phyloP scores from a whole-genome alignment of 2,888 invertebrate genomes.

The Sisyra terminalis region DNA sequence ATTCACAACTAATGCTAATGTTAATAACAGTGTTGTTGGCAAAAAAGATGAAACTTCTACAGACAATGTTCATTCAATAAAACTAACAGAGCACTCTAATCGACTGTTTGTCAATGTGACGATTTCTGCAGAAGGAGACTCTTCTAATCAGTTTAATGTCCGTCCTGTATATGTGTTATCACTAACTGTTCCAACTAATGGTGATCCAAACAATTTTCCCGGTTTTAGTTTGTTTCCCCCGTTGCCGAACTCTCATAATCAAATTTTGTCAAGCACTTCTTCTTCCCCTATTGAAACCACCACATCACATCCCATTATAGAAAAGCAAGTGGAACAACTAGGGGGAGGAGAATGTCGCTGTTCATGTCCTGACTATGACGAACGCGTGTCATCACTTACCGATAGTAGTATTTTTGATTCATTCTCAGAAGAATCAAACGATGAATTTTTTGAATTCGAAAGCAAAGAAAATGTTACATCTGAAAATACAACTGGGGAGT shows the following conservation, averaged over 20 bases:
- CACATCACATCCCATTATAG: constrained; percentile 19
- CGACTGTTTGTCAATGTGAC: constrained; percentile 69
- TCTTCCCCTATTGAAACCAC: constrained; percentile 25
- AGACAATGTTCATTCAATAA: constrained; percentile 1
- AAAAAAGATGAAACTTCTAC: background rate
- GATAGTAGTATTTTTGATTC: constrained; percentile 19
- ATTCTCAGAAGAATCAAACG: constrained; percentile 1
- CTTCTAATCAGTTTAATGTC: constrained; percentile 30
- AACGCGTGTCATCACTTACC: constrained; percentile 15
- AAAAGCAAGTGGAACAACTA: constrained; percentile 16
- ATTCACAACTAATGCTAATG: background rate
- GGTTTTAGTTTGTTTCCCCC: constrained; percentile 37
- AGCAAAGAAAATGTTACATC: background rate
- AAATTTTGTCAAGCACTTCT: constrained; percentile 13
- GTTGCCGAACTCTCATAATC: constrained; percentile 15
- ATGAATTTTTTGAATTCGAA: background rate
- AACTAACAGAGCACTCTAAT: constrained; percentile 23
- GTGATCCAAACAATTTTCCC: constrained; percentile 32
- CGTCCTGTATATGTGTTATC: constrained; percentile 64
- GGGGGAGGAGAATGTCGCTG: constrained; percentile 56
- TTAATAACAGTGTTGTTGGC: background rate
- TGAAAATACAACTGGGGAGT: background rate
- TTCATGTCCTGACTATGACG: constrained; percentile 50
- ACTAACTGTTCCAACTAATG: constrained; percentile 57
- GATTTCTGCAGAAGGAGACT: constrained; percentile 51